Evolutionary conservation across 2,888 invertebrate genomes (phyloP).

Genomic region (Ornithoptera priamus): DNA sequence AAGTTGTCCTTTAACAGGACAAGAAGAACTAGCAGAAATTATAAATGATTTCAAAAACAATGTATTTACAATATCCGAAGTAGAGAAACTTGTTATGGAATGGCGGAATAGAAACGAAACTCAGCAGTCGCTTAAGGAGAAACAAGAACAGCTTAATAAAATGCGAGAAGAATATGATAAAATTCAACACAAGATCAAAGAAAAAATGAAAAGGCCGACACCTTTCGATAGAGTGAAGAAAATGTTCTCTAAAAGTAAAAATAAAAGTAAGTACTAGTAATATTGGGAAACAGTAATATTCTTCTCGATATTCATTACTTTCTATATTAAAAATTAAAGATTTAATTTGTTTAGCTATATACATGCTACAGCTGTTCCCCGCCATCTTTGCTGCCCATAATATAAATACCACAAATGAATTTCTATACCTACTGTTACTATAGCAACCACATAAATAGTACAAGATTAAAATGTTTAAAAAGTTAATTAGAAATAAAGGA

Average conservation of each 20-base stretch:
- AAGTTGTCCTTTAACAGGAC: conserved; percentile 69
- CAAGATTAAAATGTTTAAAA: too few species aligned
- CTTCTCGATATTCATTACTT: too few species aligned
- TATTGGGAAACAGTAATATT: background rate
- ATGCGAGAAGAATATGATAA: conserved; percentile 91
- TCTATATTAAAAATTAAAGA: too few species aligned
- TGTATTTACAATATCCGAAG: conserved; percentile 90
- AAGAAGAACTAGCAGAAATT: conserved; percentile 91
- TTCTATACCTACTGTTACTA: too few species aligned
- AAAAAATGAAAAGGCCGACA: conserved; percentile 86
- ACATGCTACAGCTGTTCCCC: too few species aligned
- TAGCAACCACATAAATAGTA: too few species aligned
- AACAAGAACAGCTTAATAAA: conserved; percentile 89
- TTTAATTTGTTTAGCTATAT: too few species aligned
- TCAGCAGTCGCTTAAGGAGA: conserved; percentile 90
- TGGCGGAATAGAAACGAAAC: conserved; percentile 94
- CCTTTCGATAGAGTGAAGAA: conserved; percentile 89
- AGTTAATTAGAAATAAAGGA: too few species aligned
- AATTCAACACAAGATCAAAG: conserved; percentile 88
- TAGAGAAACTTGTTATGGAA: conserved; percentile 90
- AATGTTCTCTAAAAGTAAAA: conserved; percentile 85
- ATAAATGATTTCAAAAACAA: conserved; percentile 94
- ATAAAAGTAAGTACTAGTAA: conserved; percentile 56
- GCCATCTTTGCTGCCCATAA: too few species aligned
- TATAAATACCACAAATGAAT: too few species aligned